Conservation (phyloP, 2,113 vertebrate species). For the Ailuropoda melanoleuca region DNA sequence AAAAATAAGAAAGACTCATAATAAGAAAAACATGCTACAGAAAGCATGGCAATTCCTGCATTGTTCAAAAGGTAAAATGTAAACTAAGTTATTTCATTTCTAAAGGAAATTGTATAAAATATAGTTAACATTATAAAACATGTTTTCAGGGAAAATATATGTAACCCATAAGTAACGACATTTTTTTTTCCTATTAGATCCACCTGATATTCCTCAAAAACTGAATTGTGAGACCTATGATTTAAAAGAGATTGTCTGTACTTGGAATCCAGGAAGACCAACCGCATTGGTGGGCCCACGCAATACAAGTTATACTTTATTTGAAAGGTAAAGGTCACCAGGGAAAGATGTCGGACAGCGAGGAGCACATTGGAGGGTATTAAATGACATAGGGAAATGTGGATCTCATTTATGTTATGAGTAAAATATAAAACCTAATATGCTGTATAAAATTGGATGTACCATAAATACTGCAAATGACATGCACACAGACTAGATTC, state of each 20-base stretch:
- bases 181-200: conserved; percentile 77
- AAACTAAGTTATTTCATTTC: not conserved
- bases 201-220: conserved; percentile 84
- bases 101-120: not conserved
- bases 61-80: conserved; percentile 2
- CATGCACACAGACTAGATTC: not conserved
- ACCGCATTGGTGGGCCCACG: conserved; percentile 80
- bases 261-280: conserved; percentile 83
- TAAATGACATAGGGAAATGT: not conserved
- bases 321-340: conserved; percentile 83
- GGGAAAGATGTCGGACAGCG: not conserved
- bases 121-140: not conserved
- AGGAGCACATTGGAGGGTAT: not conserved
- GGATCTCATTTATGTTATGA: not conserved
- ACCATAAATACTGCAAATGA: not conserved
- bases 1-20: no score
- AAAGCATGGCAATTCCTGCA: not conserved
- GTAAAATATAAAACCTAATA: not conserved
- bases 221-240: conserved; percentile 86
- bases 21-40: not conserved
- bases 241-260: conserved; percentile 82
- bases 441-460: not conserved
- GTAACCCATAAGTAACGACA: not conserved
- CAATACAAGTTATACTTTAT: conserved; percentile 81
- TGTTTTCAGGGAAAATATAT: not conserved